A percentile compares a stretch with the other conserved stretches of the same genome.
These are phyloP conservation scores for Stomatorhinus walkeri DNA, from an alignment of 2,797 vertebrate genomes.

Conservation along the genomic window DNA sequence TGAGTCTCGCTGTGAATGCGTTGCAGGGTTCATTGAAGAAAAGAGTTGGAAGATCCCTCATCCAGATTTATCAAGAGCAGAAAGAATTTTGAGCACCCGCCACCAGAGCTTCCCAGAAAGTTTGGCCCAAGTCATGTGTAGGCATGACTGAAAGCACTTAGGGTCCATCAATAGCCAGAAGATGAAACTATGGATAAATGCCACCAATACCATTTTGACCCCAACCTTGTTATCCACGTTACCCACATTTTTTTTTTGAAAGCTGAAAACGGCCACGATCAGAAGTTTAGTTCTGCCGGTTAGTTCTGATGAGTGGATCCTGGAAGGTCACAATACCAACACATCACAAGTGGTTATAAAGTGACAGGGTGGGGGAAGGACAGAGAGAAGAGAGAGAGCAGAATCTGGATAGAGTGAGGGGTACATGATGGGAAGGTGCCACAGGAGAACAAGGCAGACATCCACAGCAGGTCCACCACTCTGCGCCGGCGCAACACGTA, in stretches of 20 bases:
- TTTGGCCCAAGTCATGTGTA: neutral
- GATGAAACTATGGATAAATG: neutral
- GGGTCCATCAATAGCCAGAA: neutral
- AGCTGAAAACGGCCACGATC: neutral
- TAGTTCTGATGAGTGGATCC: neutral
- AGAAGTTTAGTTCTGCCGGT: neutral
- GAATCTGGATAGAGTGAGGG: slow-evolving; percentile 11
- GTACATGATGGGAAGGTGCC: neutral
- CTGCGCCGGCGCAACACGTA: neutral
- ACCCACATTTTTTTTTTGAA: neutral
- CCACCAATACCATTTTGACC: neutral
- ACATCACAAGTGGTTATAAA: neutral
- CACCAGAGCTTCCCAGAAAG: neutral
- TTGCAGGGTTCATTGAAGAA: neutral
- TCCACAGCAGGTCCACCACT: neutral
- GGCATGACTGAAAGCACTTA: neutral
- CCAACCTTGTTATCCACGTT: neutral
- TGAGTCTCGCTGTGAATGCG: neutral
- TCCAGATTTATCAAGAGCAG: neutral
- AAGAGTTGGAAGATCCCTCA: neutral
- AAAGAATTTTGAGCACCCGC: neutral
- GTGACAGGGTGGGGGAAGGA: neutral
- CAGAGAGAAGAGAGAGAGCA: slow-evolving; percentile 30
- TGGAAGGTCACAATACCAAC: neutral
- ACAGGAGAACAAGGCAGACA: neutral